Percentiles rank a stretch among this genome's conserved stretches.
Evolutionary conservation across 2,797 vertebrate species (phyloP).

Genomic region (Sebastes taczanowskii): DNA sequence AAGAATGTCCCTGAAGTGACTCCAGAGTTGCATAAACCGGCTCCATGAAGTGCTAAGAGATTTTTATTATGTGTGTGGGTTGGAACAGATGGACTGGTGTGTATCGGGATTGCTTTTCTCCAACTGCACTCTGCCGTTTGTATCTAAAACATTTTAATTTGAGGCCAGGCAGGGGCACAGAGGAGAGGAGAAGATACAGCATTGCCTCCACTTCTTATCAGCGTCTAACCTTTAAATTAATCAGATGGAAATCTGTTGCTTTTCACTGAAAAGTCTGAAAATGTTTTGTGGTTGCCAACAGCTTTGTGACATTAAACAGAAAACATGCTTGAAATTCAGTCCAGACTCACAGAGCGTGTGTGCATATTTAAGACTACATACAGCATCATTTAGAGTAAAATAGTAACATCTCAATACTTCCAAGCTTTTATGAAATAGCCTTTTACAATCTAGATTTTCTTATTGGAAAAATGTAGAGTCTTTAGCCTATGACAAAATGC

Average conservation of each 20-base stretch:
- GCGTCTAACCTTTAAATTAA: neutral
- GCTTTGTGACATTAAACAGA: neutral
- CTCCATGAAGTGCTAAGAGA: constrained; percentile 55
- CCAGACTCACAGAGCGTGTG: neutral
- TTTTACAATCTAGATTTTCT: neutral
- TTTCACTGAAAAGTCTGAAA: too few relatives aligned
- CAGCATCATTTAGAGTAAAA: neutral
- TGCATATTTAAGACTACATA: neutral
- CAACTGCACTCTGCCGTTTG: constrained; percentile 12
- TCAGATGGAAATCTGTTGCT: neutral
- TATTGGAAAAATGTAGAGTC: neutral
- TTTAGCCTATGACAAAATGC: neutral
- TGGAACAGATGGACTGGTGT: constrained; percentile 59
- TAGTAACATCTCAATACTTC: neutral
- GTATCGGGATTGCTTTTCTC: constrained; percentile 34
- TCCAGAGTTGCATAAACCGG: constrained; percentile 58
- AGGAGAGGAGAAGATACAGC: neutral
- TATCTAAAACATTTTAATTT: constrained; percentile 1
- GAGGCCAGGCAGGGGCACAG: neutral
- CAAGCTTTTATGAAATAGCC: neutral
- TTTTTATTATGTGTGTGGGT: constrained; percentile 59
- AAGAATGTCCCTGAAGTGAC: constrained; percentile 55
- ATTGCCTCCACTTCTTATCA: neutral
- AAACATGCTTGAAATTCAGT: neutral
- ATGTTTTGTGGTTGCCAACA: neutral